These are phyloP conservation scores for Calypte anna DNA, from an alignment of 2,113 vertebrate species.

Conservation along the genomic window DNA sequence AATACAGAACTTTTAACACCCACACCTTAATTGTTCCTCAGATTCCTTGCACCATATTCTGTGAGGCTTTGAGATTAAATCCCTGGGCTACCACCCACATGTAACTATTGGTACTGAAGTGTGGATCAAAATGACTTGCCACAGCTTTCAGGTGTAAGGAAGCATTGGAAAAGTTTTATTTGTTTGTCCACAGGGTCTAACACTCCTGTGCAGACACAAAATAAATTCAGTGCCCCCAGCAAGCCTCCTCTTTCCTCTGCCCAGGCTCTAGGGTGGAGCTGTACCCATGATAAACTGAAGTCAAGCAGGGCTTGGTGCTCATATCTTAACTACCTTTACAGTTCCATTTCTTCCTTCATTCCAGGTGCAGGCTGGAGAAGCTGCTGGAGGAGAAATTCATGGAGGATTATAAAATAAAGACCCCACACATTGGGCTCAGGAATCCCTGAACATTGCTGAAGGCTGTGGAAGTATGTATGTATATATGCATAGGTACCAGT, in stretches of 20 bases:
- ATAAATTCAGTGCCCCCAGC: background rate
- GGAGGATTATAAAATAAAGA: background rate
- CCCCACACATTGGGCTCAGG: background rate
- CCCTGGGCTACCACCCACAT: background rate
- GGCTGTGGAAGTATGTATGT: background rate
- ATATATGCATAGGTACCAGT: fast-evolving
- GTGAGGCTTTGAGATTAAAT: background rate
- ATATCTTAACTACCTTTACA: fast-evolving
- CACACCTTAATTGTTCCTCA: background rate
- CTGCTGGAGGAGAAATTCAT: background rate
- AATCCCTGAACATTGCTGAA: background rate
- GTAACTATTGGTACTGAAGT: background rate
- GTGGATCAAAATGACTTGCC: background rate
- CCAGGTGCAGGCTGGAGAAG: background rate
- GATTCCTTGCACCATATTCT: background rate
- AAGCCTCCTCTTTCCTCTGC: background rate
- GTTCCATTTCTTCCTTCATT: background rate
- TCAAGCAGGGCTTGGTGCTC: background rate
- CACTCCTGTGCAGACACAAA: background rate
- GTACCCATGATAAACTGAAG: background rate
- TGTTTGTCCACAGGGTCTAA: background rate
- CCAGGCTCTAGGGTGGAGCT: background rate
- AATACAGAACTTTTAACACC: background rate
- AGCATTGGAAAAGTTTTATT: background rate
- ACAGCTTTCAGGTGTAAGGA: background rate